Base-by-base conservation (phyloP, 2,888 invertebrate species). In the Chydorus sphaericus region DNA sequence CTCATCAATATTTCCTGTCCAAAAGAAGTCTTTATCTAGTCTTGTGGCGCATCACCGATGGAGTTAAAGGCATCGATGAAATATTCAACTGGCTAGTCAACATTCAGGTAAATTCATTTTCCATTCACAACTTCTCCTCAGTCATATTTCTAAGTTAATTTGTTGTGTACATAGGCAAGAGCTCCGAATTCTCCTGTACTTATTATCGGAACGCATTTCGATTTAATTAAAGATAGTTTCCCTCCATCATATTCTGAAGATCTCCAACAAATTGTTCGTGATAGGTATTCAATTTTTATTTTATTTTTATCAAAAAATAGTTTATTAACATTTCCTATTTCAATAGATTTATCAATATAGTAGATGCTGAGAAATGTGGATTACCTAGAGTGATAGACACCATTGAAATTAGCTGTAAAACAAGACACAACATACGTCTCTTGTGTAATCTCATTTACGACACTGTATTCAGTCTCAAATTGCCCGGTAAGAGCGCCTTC, bases 1-100 rank as follows among this genome's bases (percentile, higher is more conserved):
- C 97, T 0, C 97, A 97, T 75, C 96, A 97, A 69, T 98, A 98
- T 70, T 98, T 98, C 70, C 73, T 98, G 48, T 94, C 96, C 0
- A 88, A 92, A 59, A 78, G 97, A 14, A 92, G 94, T 61, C 73
- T 98, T 33, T 98, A 96, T 69, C 74, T 98, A 55, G 96, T 97
- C 1, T 80, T 96, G 4, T 98, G 97, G 96, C 81, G 83, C 63
- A 86, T 94, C 54, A 84, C 83, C 0, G 94, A 96, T 64, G 97
- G 97, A 0, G 80, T 89, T 66, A 78, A 79, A 62, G 97, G 94
- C 0, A 79, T 98, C 14, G 83, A 85, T 16, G 88, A 87, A 63
- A 88, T 98, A 28, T 76, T 91, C 39, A 85, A 91, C 65, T 98
- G 97, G 97, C 77, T 98, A 38, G 85, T 91, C n/a, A 91, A 90